phyloP scores from a whole-genome alignment of 2,113 vertebrate species.

The Hippoglossus stenolepis region DNA sequence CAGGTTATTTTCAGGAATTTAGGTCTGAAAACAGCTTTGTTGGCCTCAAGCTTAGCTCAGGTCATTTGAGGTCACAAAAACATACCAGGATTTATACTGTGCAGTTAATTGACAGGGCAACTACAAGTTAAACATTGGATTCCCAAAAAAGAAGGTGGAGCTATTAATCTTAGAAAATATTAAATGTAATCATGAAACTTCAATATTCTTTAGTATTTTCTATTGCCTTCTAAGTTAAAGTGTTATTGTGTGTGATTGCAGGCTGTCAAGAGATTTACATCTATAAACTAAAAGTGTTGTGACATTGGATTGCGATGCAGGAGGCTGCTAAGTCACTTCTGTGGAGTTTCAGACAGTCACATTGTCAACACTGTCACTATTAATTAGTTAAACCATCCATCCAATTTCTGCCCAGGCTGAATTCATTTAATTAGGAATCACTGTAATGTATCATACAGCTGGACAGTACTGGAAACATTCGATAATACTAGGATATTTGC shows the following conservation, averaged over 20 bases:
- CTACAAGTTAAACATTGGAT: too few species aligned
- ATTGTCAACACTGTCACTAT: neutral
- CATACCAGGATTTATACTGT: neutral
- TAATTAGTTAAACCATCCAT: neutral
- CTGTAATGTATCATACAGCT: neutral
- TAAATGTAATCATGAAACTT: neutral
- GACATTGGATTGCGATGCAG: neutral
- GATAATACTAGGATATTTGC: neutral
- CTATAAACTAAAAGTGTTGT: neutral
- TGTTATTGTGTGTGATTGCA: neutral
- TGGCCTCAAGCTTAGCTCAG: neutral
- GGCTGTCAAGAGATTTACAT: neutral
- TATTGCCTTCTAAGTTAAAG: neutral
- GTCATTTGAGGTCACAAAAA: neutral
- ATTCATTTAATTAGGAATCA: slow-evolving; percentile 6
- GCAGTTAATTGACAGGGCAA: too few species aligned
- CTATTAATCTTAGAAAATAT: neutral
- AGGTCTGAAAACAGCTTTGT: too few species aligned
- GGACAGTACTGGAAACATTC: neutral
- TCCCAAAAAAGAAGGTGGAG: too few species aligned
- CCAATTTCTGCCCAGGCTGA: neutral
- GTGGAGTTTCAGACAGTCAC: neutral
- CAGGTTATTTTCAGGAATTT: too few species aligned
- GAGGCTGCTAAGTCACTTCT: neutral
- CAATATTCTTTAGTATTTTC: neutral